A percentile compares a stretch with the other conserved stretches of the same genome.
These are phyloP conservation scores for Amphipoea lucens DNA, from an alignment of 2,888 invertebrate genomes.

Conservation along the genomic window DNA sequence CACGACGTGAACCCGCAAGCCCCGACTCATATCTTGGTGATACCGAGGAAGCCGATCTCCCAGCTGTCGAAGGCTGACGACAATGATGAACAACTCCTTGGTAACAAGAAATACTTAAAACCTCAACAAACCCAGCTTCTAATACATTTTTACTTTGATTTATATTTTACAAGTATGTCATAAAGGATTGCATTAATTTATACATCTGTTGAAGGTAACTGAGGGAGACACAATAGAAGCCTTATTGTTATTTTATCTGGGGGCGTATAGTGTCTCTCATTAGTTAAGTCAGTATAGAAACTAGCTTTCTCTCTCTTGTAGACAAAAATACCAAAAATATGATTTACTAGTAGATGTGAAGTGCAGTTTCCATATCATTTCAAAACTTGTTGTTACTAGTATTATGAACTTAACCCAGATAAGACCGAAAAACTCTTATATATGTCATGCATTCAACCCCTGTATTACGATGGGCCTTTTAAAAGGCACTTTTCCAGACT, in stretches of 20 bases:
- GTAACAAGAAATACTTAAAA: conserved; percentile 62
- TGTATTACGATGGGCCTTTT: too few species aligned
- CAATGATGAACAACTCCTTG: conserved; percentile 93
- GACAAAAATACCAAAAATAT: background rate
- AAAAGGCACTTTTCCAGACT: background rate
- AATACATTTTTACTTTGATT: background rate
- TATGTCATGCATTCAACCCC: too few species aligned
- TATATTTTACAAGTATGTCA: background rate
- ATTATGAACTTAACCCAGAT: background rate
- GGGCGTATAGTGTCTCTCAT: background rate
- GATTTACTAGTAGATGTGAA: background rate
- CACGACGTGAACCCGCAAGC: conserved; percentile 98
- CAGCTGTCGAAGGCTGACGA: conserved; percentile 95
- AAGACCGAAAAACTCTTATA: too few species aligned
- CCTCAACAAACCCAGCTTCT: background rate
- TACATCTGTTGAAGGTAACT: background rate
- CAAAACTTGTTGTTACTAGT: background rate
- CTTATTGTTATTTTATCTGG: background rate
- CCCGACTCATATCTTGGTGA: conserved; percentile 98
- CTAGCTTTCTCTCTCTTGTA: background rate
- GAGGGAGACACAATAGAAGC: background rate
- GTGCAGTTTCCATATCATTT: background rate
- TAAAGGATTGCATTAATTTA: background rate
- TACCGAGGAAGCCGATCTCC: conserved; percentile 96
- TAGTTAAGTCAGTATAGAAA: background rate